These are phyloP conservation scores for Mantis religiosa DNA, from an alignment of 2,888 invertebrate species.

Conservation along the genomic window DNA sequence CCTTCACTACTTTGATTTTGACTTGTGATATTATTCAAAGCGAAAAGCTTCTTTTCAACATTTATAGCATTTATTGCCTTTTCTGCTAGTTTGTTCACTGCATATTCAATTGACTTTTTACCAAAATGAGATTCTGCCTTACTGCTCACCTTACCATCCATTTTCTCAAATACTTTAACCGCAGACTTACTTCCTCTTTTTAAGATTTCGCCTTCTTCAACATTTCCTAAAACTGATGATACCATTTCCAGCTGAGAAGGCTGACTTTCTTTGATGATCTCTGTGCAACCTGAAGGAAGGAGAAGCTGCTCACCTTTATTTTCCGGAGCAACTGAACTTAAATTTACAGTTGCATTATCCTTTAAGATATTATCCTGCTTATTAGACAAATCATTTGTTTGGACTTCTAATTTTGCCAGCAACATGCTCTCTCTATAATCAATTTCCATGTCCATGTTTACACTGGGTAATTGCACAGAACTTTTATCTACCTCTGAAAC, in stretches of 20 bases:
- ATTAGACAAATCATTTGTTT: background rate
- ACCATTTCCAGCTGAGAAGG: background rate
- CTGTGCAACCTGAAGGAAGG: slow-evolving; percentile 23
- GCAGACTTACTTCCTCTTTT: background rate
- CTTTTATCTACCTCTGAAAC: background rate
- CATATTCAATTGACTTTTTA: background rate
- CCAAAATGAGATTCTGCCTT: background rate
- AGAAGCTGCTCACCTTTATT: slow-evolving; percentile 11
- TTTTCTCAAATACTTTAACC: background rate
- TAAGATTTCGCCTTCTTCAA: background rate
- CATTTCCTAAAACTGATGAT: background rate
- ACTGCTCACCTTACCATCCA: background rate
- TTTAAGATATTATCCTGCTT: background rate
- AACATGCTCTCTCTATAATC: background rate
- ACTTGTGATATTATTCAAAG: background rate
- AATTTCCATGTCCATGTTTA: background rate
- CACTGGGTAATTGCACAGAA: background rate
- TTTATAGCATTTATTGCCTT: background rate
- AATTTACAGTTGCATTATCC: background rate
- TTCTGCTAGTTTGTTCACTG: background rate
- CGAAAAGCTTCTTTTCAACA: background rate
- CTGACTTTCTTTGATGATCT: background rate
- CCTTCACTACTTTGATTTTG: background rate
- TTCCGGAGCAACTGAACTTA: background rate
- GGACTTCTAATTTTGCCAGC: background rate